phyloP scores from a whole-genome alignment of 1,140 invertebrate genomes.

The Brachionus paranguensis region DNA sequence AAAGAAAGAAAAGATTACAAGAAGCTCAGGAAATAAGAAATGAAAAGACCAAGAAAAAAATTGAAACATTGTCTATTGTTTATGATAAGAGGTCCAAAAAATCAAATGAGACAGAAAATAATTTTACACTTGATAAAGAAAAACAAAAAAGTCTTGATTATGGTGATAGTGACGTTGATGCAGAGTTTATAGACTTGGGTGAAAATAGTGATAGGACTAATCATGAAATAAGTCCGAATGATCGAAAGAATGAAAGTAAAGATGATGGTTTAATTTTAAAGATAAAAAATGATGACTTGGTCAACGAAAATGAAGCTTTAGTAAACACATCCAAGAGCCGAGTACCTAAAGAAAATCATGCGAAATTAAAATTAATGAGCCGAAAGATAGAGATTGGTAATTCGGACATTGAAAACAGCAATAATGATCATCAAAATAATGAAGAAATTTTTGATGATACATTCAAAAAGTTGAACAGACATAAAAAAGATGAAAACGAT shows the following conservation, averaged over 20 bases:
- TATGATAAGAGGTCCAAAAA: conserved; percentile 27
- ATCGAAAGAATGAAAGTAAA: neutral
- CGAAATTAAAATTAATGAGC: neutral
- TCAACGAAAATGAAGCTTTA: neutral
- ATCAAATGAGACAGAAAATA: conserved; percentile 42
- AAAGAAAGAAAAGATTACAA: neutral
- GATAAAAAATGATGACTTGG: neutral
- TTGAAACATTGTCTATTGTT: neutral
- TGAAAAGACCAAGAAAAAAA: conserved; percentile 38
- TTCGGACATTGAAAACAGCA: neutral
- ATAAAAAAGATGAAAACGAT: conserved; percentile 45
- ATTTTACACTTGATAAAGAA: neutral
- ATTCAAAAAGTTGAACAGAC: neutral
- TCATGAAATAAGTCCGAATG: too few relatives aligned
- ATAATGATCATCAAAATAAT: neutral
- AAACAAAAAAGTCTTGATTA: neutral
- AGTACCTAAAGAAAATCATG: neutral
- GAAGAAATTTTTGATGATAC: neutral
- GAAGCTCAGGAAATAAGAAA: conserved; percentile 16
- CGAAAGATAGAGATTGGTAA: neutral
- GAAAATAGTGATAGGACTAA: neutral
- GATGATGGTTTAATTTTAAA: neutral
- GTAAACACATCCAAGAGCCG: neutral
- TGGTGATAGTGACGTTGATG: conserved; percentile 11
- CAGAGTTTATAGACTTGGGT: neutral